Percentiles rank a stretch among this genome's conserved stretches.
Evolutionary conservation across 2,797 vertebrate genomes (phyloP).

Genomic region (Eidolon dupreanum): DNA sequence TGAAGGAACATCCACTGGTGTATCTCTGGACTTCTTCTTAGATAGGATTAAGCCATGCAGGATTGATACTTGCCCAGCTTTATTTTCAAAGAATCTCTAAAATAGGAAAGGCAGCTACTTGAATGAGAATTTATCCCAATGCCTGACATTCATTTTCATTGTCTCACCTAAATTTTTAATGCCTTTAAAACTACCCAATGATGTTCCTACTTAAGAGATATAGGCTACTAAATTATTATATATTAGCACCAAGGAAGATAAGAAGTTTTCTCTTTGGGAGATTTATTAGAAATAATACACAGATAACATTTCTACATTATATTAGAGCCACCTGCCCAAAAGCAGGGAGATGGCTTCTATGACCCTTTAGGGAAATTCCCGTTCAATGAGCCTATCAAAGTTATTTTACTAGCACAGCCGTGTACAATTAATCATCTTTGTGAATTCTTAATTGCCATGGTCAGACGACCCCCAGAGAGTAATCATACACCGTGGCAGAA

Average conservation of each 20-base stretch:
- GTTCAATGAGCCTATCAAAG: conserved; percentile 77
- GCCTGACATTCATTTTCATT: conserved; percentile 65
- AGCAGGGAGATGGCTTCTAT: conserved; percentile 67
- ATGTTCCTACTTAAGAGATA: conserved; percentile 70
- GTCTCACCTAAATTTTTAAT: conserved; percentile 70
- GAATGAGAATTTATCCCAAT: conserved; percentile 43
- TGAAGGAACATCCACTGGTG: background rate
- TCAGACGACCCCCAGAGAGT: conserved; percentile 70
- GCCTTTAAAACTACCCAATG: conserved; percentile 69
- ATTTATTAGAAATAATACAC: conserved; percentile 77
- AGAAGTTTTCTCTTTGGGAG: conserved; percentile 66
- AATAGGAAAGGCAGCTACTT: conserved; percentile 37
- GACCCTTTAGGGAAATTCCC: conserved; percentile 75
- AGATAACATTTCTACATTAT: conserved; percentile 70
- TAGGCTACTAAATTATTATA: conserved; percentile 74
- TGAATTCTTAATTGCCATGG: conserved; percentile 78
- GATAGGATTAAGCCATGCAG: background rate
- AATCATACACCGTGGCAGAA: conserved; percentile 39
- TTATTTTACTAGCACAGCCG: conserved; percentile 76
- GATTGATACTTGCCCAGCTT: background rate
- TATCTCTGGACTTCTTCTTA: background rate
- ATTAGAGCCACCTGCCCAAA: conserved; percentile 76
- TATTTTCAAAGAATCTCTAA: conserved; percentile 44
- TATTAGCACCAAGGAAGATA: conserved; percentile 68
- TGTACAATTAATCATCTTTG: conserved; percentile 80